Evolutionary conservation across 2,888 invertebrate species (phyloP).

Genomic region (Tenthredo livida): DNA sequence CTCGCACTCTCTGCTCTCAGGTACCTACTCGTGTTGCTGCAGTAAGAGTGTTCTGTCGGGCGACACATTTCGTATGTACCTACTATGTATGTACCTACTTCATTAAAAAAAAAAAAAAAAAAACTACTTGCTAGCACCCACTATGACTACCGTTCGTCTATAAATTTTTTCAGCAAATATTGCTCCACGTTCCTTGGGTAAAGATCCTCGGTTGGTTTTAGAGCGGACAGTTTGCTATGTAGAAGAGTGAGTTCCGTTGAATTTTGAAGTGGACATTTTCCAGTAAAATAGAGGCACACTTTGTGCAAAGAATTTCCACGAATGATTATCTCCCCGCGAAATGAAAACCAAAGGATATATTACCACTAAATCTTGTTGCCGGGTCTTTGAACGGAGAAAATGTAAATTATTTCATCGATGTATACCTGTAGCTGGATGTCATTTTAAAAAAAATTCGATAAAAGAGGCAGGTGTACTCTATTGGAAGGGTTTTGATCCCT

Average conservation of each 20-base stretch:
- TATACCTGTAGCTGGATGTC: neutral
- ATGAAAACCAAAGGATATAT: neutral
- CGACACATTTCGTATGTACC: neutral
- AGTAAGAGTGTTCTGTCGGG: neutral
- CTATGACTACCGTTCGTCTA: constrained; percentile 12
- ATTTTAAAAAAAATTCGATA: constrained; percentile 20
- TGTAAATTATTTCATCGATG: constrained; percentile 39
- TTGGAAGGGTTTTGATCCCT: constrained; percentile 35
- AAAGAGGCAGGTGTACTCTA: constrained; percentile 43
- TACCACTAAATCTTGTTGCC: neutral
- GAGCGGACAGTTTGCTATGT: neutral
- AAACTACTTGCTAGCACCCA: neutral
- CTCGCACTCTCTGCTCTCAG: neutral
- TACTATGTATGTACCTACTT: neutral
- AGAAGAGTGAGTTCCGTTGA: neutral
- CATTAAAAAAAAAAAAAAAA: neutral
- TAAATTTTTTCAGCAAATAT: constrained; percentile 46
- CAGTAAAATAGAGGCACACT: neutral
- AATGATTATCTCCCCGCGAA: neutral
- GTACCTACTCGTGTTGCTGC: neutral
- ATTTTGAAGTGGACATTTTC: constrained; percentile 9
- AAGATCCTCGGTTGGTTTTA: constrained; percentile 23
- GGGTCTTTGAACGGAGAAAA: neutral
- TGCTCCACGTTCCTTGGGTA: constrained; percentile 34
- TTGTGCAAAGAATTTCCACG: neutral